Evolutionary conservation across 64 coral and sea anemone genomes (phyloP), one percentile per base, ranked within the genome.

Genomic region (Montipora foliosa): DNA sequence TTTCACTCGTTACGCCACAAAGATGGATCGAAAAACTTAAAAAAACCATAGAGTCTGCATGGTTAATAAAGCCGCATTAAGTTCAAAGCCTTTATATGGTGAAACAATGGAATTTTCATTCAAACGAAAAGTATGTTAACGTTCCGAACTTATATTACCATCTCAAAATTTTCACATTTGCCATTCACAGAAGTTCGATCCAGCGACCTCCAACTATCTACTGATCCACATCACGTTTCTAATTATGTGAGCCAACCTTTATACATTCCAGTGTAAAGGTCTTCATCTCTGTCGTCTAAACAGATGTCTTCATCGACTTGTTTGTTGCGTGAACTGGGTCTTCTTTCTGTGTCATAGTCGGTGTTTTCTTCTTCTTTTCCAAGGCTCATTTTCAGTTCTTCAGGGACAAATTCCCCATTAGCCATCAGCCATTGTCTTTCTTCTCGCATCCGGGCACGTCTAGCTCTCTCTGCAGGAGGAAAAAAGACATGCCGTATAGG

Each of bases 231-330:
- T 37, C 37, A 37, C 37, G 37, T 55, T 55, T 55, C 52, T 55
- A 10, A 55, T 5, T 55, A 7, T 55, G 14, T 14, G 3, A 64
- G 0, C 61, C 77, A 67, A 98, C 96, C 90, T 93, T 98, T 98
- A 37, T 95, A 98, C 96, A 98, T 98, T 87, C 96, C 96, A 46
- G 96, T 98, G 44, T 93, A 98, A 44, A 98, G 69, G 64, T 98
- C 97, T 74, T 96, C 97, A 87, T 98, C 97, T 84, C 97, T 81
- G 13, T 98, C 97, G 15, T 96, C 95, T 60, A 89, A 88, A 0
- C 94, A 88, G 47, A 90, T 67, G 44, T 76, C 61, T 20, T 77
- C 88, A 50, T 24, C 46, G 19, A 67, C 3, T 50, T 46, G 14
- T 66, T 58, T 76, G 25, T 4, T 67, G 44, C 69, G 16, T 11